Conservation (phyloP, 30 jellyfish, hydroid and myxozoan species). For the Hydra vulgaris region DNA sequence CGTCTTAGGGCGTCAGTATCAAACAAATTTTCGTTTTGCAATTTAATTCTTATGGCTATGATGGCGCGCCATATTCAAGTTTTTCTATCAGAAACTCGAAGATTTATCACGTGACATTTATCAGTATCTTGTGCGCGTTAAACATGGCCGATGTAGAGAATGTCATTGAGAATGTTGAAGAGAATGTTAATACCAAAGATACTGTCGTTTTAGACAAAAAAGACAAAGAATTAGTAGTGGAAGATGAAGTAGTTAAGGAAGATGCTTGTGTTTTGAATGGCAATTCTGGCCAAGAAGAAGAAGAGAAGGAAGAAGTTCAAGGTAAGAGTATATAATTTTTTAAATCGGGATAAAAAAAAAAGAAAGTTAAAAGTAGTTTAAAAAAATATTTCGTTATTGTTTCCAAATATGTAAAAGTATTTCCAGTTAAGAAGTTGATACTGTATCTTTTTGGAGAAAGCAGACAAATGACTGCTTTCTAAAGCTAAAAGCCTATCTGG, state of each 20-base stretch:
- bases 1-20: no score
- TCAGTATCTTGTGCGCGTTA: background rate
- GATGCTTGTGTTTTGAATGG: slow-evolving; percentile 53
- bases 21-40: no score
- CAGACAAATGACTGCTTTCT: background rate
- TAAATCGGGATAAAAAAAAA: background rate
- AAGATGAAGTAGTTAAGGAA: slow-evolving; percentile 39
- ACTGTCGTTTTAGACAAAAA: background rate
- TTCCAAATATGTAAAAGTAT: background rate
- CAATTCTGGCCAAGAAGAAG: slow-evolving; percentile 55
- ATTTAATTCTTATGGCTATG: no score
- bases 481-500: background rate
- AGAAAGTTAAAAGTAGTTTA: background rate
- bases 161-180: background rate
- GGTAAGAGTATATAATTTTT: background rate
- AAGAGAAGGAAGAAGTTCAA: slow-evolving; percentile 34
- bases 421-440: background rate
- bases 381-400: background rate
- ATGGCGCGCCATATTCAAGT: no score
- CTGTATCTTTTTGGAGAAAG: background rate
- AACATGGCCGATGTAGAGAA: background rate
- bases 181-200: background rate
- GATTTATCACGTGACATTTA: background rate
- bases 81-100: no score
- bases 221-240: slow-evolving; percentile 28